Evolutionary conservation across 2,113 vertebrate genomes (phyloP), one percentile per base, ranked within the genome.

Genomic region (Lampris incognitus): DNA sequence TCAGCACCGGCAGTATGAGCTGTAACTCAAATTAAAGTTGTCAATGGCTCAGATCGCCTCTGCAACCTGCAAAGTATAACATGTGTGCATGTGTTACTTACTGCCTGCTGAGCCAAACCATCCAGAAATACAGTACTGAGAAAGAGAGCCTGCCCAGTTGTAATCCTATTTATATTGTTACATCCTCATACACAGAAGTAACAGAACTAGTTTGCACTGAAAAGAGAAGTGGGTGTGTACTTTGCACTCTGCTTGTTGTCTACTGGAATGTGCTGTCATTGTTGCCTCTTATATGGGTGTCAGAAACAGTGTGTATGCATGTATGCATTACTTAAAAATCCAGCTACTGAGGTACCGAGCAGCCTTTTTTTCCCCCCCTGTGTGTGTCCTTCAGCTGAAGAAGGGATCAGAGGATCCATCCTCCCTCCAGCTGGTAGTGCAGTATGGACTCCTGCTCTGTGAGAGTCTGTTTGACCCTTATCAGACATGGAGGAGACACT

Each of bases 401-500:
- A 91, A 81, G 51, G 86, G 89, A 39, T 41, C 77, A 13, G 88
- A 83, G n/a, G 92, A 94, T 4, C 49, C 72, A 10, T 9, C 75
- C 0, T 91, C 90, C 67, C 93, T 97, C 68, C 93, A 96, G 83
- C 85, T 38, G 0, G 92, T 95, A 24, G 93, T 95, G 71, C 91
- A 95, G 37, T 94, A 97, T 0, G 95, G 96, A 36, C 91, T 99
- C 1, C 94, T 97, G 58, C 94, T 99, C 67, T 97, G 94, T 2
- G 97, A 99, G 85, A 96, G 95, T 63, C 95, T 99, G 69, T 97
- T 97, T 46, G 97, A 98, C 87, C 98, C 97, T 78, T 97, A 97
- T 92, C 97, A 99, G 93, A 97, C 94, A 0, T 99, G 97, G 97
- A 91, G 97, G 76, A 94, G 96, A 82, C 95, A 94, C 69, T 94